Conservation (phyloP, 2,113 vertebrate species). For the Numenius arquata region DNA sequence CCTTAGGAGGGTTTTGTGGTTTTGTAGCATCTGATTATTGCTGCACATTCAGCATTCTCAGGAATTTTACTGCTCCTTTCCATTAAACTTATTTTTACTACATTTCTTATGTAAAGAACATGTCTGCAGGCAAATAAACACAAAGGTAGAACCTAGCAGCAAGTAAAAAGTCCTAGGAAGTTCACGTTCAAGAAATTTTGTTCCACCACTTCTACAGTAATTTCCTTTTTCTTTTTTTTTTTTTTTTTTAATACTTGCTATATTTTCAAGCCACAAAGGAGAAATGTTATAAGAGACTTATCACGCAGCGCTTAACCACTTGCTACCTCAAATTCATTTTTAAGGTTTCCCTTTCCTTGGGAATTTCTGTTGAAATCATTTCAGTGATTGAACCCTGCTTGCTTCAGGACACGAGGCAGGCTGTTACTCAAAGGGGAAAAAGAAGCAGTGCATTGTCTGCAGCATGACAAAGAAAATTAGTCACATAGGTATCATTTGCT, state of each 20-base stretch:
- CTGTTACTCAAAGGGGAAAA: background rate
- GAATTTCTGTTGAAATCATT: constrained; percentile 40
- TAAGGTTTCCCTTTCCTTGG: constrained; percentile 12
- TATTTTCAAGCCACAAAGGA: constrained; percentile 18
- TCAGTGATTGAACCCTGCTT: constrained; percentile 34
- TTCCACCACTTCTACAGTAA: background rate
- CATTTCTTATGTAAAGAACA: background rate
- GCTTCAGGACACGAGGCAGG: background rate
- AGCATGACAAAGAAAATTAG: constrained; percentile 43
- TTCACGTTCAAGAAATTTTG: background rate
- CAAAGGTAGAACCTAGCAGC: background rate
- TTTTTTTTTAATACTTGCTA: background rate
- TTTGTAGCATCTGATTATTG: background rate
- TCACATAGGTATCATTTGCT: constrained; percentile 25
- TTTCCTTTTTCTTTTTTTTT: background rate
- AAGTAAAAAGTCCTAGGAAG: background rate
- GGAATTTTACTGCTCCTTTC: constrained; percentile 4
- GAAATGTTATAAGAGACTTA: background rate
- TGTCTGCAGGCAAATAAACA: background rate
- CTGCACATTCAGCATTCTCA: background rate
- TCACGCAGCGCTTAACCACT: background rate
- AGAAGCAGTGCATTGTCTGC: background rate
- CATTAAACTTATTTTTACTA: constrained; percentile 5
- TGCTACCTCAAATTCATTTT: constrained; percentile 24
- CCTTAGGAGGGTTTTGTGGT: constrained; percentile 8